These are phyloP conservation scores for Pavo muticus DNA, from an alignment of 2,113 vertebrate genomes.

Conservation along the genomic window DNA sequence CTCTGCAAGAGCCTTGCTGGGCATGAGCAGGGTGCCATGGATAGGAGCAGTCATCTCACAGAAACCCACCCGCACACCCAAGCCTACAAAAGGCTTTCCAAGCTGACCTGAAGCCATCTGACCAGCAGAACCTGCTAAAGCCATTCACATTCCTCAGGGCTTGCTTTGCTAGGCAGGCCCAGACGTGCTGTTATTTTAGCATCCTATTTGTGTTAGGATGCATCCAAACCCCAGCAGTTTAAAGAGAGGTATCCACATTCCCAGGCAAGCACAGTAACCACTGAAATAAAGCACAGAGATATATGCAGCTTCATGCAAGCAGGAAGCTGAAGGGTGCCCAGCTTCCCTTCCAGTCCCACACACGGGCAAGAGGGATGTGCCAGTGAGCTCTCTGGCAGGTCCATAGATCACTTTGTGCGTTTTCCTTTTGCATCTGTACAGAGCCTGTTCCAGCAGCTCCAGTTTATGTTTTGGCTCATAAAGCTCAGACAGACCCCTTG, in stretches of 20 bases:
- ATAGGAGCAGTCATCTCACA: rapidly evolving
- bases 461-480: conserved; percentile 33
- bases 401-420: neutral
- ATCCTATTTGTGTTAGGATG: neutral
- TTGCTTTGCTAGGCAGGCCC: neutral
- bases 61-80: neutral
- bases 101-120: neutral
- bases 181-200: neutral
- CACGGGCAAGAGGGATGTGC: neutral
- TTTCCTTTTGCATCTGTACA: conserved; percentile 7
- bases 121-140: neutral
- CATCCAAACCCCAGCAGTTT: neutral
- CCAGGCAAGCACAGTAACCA: neutral
- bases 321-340: neutral
- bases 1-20: neutral
- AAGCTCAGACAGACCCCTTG: conserved; percentile 59
- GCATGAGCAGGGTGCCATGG: neutral
- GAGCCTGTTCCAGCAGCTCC: conserved; percentile 39
- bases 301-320: rapidly evolving
- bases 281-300: rapidly evolving
- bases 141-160: neutral
- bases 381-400: neutral
- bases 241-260: neutral
- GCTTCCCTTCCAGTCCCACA: neutral
- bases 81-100: rapidly evolving